These are phyloP conservation scores for Melanchra persicariae DNA, from an alignment of 2,888 invertebrate genomes.

Conservation along the genomic window DNA sequence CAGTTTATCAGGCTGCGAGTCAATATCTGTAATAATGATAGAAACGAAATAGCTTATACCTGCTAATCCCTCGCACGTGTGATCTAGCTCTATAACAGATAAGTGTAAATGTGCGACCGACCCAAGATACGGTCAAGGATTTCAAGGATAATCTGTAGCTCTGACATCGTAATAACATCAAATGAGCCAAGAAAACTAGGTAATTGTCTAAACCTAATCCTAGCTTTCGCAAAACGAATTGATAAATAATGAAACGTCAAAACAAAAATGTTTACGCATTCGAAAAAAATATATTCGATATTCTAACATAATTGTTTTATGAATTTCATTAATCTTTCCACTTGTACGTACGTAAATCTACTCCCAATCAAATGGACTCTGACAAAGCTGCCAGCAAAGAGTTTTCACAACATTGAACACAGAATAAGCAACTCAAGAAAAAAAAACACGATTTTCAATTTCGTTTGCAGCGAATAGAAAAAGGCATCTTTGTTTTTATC, in stretches of 20 bases:
- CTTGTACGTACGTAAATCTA: conserved; percentile 5
- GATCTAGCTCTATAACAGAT: not conserved
- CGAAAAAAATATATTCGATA: not conserved
- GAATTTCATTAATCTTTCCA: conserved; percentile 19
- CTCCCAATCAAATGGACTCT: conserved; percentile 24
- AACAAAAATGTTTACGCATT: not conserved
- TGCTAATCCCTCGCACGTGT: conserved; percentile 19
- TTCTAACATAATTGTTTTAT: not conserved
- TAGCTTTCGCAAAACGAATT: conserved; percentile 1
- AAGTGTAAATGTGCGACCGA: not conserved
- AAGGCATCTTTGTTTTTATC: conserved; percentile 25
- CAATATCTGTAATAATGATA: not conserved
- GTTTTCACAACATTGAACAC: conserved; percentile 23
- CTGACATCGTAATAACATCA: not conserved
- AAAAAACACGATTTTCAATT: conserved; percentile 46
- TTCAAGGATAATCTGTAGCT: conserved; percentile 12
- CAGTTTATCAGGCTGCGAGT: not conserved
- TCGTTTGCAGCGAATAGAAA: conserved; percentile 17
- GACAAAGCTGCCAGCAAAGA: conserved; percentile 11
- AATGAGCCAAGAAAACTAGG: not conserved
- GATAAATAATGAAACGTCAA: not conserved
- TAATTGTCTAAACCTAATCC: not conserved
- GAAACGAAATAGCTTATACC: not conserved
- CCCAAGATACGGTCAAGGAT: not conserved
- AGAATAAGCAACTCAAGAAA: conserved; percentile 20